Conservation (phyloP, 2,888 invertebrate species). For the Lithodes maja region DNA sequence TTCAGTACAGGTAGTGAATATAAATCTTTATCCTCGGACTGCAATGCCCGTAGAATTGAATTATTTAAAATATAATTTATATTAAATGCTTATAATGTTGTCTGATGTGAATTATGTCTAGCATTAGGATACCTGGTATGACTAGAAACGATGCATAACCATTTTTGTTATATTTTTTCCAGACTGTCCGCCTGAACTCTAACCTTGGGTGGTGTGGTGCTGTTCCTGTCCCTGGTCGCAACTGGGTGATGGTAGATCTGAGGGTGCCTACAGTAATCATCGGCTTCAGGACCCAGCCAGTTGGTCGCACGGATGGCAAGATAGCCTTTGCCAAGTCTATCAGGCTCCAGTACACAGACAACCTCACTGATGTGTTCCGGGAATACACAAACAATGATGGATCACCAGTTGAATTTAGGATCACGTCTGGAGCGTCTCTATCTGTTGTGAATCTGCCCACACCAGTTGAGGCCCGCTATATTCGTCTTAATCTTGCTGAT, state of each 20-base stretch:
- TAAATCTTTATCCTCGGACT: too few relatives aligned
- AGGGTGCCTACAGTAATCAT: conserved; percentile 91
- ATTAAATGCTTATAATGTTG: background rate
- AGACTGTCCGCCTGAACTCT: conserved; percentile 89
- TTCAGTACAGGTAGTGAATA: too few relatives aligned
- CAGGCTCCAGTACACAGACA: conserved; percentile 90
- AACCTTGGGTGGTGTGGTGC: conserved; percentile 92
- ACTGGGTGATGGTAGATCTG: conserved; percentile 91
- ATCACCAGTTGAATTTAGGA: conserved; percentile 93
- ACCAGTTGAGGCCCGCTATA: conserved; percentile 91
- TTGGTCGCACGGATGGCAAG: conserved; percentile 84
- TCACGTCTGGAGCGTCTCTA: conserved; percentile 87
- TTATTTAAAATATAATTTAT: background rate
- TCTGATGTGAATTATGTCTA: background rate
- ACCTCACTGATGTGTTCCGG: conserved; percentile 90
- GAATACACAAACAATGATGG: conserved; percentile 95
- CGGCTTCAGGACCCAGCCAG: conserved; percentile 93
- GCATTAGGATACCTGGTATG: too few relatives aligned
- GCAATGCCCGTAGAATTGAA: too few relatives aligned
- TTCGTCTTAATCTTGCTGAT: conserved; percentile 85
- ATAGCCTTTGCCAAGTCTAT: conserved; percentile 93
- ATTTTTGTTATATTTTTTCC: conserved; percentile 70
- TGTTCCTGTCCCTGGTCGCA: conserved; percentile 87
- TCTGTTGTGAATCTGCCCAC: conserved; percentile 92
- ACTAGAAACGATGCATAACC: background rate